Percentiles rank a stretch among this genome's conserved stretches.
Evolutionary conservation across 2,797 vertebrate genomes (phyloP).

Genomic region (Scarus forsteni): DNA sequence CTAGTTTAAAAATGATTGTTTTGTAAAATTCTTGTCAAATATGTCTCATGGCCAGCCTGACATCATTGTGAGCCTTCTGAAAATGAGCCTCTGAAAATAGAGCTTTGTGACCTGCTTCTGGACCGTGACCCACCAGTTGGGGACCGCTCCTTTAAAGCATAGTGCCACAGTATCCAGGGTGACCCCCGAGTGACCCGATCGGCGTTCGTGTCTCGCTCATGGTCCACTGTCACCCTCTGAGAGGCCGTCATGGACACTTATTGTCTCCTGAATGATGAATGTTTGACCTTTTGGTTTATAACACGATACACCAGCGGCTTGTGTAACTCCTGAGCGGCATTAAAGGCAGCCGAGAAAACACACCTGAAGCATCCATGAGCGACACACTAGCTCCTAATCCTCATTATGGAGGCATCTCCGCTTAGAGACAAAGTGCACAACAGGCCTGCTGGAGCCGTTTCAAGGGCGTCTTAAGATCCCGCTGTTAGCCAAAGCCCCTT

Average conservation of each 20-base stretch:
- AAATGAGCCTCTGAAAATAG: too few relatives aligned
- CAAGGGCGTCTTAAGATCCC: constrained; percentile 77
- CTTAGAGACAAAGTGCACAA: constrained; percentile 75
- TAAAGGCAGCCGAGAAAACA: constrained; percentile 36
- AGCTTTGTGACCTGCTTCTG: background rate
- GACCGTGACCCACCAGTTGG: background rate
- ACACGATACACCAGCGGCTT: constrained; percentile 27
- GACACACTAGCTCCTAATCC: constrained; percentile 71
- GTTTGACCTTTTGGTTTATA: constrained; percentile 36
- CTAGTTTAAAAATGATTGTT: too few relatives aligned
- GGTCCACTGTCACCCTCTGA: background rate
- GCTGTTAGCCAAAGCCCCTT: constrained; percentile 78
- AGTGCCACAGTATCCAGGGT: background rate
- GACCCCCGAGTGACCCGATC: background rate
- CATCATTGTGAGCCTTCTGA: too few relatives aligned
- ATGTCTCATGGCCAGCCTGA: too few relatives aligned
- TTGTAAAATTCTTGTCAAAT: too few relatives aligned
- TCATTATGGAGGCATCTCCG: constrained; percentile 72
- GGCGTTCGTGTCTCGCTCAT: constrained; percentile 19
- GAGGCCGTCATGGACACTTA: background rate
- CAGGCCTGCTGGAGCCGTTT: constrained; percentile 68
- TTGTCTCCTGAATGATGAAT: constrained; percentile 17
- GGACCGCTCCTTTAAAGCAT: background rate
- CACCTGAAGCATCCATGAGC: constrained; percentile 50
- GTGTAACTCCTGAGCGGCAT: constrained; percentile 18